phyloP scores from a whole-genome alignment of 1,140 invertebrate species.

The Zaprionus camerounensis region DNA sequence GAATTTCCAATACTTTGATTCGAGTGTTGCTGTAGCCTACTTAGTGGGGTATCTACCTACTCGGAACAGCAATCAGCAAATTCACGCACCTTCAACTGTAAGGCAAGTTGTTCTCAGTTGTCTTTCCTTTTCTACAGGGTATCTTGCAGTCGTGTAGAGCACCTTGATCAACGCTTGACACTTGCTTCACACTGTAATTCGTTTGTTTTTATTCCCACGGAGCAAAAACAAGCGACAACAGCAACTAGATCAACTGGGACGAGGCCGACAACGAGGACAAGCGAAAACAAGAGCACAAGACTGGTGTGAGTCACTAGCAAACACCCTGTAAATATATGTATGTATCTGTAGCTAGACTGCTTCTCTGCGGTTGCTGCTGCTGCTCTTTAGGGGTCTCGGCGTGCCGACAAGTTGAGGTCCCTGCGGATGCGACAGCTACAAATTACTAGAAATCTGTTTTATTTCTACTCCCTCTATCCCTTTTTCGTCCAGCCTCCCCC shows the following conservation, averaged over 20 bases:
- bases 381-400: conserved; percentile 1
- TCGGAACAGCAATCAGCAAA: too few species aligned
- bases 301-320: neutral
- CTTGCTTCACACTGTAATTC: conserved; percentile 23
- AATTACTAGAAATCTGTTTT: conserved; percentile 10
- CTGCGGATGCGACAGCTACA: conserved; percentile 10
- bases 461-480: neutral
- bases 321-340: neutral
- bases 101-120: too few species aligned
- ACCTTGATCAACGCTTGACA: conserved; percentile 20
- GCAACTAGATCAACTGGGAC: conserved; percentile 65
- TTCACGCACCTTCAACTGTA: too few species aligned
- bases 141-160: neutral
- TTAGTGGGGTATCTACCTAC: neutral
- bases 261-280: conserved; percentile 42
- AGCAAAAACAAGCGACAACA: conserved; percentile 25
- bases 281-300: conserved; percentile 3
- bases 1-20: conserved; percentile 54
- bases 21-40: neutral
- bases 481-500: neutral
- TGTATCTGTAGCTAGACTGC: neutral
- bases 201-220: conserved; percentile 47
- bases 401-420: conserved; percentile 5
- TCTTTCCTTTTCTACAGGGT: neutral
- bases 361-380: neutral